These are phyloP conservation scores for Aplodontia rufa DNA, from an alignment of 2,113 vertebrate genomes.

Conservation along the genomic window DNA sequence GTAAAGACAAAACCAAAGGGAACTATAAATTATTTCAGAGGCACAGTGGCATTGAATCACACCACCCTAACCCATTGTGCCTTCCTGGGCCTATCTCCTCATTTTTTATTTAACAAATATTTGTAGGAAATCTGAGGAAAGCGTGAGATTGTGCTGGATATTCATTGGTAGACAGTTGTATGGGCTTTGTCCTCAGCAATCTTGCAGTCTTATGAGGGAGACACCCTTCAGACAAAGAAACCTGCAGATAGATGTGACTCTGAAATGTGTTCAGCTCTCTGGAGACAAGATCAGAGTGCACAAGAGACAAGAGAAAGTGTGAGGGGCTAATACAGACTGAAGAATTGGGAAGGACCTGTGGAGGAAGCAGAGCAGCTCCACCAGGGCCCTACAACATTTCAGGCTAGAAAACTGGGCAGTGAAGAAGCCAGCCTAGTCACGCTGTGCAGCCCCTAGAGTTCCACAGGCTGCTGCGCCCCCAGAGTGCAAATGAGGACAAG, in stretches of 20 bases:
- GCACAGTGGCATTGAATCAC: not conserved
- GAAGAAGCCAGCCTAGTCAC: constrained; percentile 3
- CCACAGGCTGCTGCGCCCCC: not conserved
- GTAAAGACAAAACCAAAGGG: not conserved
- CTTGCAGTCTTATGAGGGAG: not conserved
- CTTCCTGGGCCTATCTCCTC: not conserved
- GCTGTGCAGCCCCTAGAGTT: not conserved
- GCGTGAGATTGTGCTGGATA: not conserved
- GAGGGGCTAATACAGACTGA: not conserved
- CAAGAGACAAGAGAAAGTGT: not conserved
- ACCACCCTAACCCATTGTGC: not conserved
- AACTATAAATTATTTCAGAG: not conserved
- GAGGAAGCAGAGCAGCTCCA: not conserved
- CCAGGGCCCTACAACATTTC: not conserved
- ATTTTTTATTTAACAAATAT: not conserved
- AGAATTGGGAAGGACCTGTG: not conserved
- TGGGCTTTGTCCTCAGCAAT: not conserved
- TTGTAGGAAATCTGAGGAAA: not conserved
- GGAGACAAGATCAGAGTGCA: not conserved
- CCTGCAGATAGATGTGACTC: not conserved
- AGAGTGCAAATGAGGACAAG: not conserved
- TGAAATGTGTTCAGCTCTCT: not conserved
- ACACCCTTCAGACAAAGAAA: not conserved
- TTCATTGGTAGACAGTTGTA: not conserved
- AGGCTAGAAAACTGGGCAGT: not conserved